These are phyloP conservation scores for Synergus itoensis DNA, from an alignment of 2,888 invertebrate species.

Conservation along the genomic window DNA sequence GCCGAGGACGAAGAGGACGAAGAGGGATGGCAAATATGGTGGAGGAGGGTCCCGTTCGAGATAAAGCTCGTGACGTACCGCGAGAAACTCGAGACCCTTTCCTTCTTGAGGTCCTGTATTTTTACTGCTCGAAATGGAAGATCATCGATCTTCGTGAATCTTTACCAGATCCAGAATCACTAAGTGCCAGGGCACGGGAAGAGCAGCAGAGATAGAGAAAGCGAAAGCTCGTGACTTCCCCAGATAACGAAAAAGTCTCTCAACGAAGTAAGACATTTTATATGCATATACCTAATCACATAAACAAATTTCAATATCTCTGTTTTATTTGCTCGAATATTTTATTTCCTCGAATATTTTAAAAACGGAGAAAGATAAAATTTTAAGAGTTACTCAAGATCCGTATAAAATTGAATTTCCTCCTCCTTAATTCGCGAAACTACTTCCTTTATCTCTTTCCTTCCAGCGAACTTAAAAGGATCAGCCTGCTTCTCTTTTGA, in stretches of 20 bases:
- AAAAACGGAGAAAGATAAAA: too few relatives aligned
- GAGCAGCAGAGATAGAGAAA: conserved; percentile 57
- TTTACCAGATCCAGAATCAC: conserved; percentile 48
- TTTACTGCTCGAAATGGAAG: conserved; percentile 46
- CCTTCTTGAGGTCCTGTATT: conserved; percentile 37
- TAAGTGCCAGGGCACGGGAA: conserved; percentile 44
- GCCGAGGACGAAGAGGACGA: conserved; percentile 32
- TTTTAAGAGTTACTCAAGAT: neutral
- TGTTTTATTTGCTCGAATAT: too few relatives aligned
- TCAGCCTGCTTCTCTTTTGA: neutral
- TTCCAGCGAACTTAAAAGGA: too few relatives aligned
- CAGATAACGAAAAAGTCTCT: conserved; percentile 4
- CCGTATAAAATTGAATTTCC: neutral
- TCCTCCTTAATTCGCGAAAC: too few relatives aligned
- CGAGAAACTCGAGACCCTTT: conserved; percentile 48
- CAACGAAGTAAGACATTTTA: conserved; percentile 28
- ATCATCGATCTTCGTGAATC: conserved; percentile 46
- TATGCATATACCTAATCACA: neutral
- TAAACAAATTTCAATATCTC: neutral
- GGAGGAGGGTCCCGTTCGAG: conserved; percentile 52
- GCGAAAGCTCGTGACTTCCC: conserved; percentile 63
- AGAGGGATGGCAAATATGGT: conserved; percentile 21
- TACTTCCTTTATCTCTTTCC: too few relatives aligned
- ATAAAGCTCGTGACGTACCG: conserved; percentile 57
- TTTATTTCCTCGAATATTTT: neutral